A percentile compares a stretch with the other conserved stretches of the same genome.
These are phyloP conservation scores for Latrodectus elegans DNA, from an alignment of 2,888 invertebrate genomes.

Conservation along the genomic window DNA sequence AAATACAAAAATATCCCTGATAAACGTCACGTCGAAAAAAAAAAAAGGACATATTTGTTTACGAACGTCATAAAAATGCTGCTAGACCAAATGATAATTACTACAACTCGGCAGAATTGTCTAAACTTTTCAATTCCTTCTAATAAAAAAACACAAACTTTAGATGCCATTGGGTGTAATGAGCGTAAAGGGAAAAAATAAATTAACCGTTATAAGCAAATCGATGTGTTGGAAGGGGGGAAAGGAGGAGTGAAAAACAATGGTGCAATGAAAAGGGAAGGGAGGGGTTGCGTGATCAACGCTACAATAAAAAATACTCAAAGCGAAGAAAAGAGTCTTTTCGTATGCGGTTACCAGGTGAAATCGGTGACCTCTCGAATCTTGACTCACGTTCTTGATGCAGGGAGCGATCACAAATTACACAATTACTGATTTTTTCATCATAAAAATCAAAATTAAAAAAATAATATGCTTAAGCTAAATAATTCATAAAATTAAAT, in stretches of 20 bases:
- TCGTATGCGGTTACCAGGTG: constrained; percentile 58
- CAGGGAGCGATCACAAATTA: not conserved
- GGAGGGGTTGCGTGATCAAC: constrained; percentile 15
- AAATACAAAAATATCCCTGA: too few species aligned
- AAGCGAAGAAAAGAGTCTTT: constrained; percentile 1
- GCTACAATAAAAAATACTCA: constrained; percentile 11
- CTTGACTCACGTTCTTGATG: constrained; percentile 18
- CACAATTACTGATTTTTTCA: not conserved
- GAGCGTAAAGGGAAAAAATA: not conserved
- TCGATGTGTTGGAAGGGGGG: not conserved
- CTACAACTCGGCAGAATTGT: too few species aligned
- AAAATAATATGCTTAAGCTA: too few species aligned
- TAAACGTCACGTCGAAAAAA: too few species aligned
- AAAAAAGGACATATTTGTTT: too few species aligned
- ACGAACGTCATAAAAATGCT: too few species aligned
- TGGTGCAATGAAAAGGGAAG: not conserved
- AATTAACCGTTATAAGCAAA: not conserved
- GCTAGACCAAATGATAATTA: too few species aligned
- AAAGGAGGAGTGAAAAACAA: not conserved
- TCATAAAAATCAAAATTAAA: too few species aligned
- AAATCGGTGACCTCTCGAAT: constrained; percentile 53
- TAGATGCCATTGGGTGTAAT: not conserved
- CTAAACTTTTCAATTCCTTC: too few species aligned
- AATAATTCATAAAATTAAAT: too few species aligned
- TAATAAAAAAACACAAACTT: not conserved